Evolutionary conservation across 64 coral and sea anemone species (phyloP), one percentile per base, ranked within the genome.

Genomic region (Actinia equina): DNA sequence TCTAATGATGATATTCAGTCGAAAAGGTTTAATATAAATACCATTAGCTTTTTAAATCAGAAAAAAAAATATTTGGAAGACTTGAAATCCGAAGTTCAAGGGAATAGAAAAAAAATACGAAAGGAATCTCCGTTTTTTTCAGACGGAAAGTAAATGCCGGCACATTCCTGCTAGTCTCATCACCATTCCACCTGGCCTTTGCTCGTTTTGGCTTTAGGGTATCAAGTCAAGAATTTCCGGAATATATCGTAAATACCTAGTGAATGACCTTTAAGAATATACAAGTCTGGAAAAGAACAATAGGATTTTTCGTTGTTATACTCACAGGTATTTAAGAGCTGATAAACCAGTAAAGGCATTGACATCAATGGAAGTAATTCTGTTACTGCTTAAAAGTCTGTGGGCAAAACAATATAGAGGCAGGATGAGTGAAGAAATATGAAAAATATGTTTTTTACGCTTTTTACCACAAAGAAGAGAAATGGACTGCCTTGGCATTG

Each of bases 251-350:
- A n/a, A 60, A 23, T 9, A 65, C 22, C 22, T 20, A 65, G 5
- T 20, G 0, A 65, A n/a, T 23, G 59, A 60, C 59, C 59, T 60
- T 69, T 69, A 0, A 25, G 3, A 41, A 74, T 30, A 74, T 13
- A 41, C n/a, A 74, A 74, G 69, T 65, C 69, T 74, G 27, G 13
- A 74, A 41, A 11, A 25, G 25, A 14, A 74, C 25, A 42, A 74
- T 14, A 41, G 25, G 30, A 1, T 13, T 12, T 25, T 74, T 74
- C 23, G 20, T 84, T 74, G 69, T 85, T 17, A 7, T 85, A 95
- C 94, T 95, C 83, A 95, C 94, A 95, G 69, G 51, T 95, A 95
- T 83, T 90, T 95, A n/a, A 95, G 88, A 63, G 90, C 52, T 19
- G 59, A 42, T 25, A 95, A 43, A 27, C 90, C 94, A 23, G 54